Conservation (phyloP, 1,140 invertebrate species). For the Eupristina koningsbergeri region DNA sequence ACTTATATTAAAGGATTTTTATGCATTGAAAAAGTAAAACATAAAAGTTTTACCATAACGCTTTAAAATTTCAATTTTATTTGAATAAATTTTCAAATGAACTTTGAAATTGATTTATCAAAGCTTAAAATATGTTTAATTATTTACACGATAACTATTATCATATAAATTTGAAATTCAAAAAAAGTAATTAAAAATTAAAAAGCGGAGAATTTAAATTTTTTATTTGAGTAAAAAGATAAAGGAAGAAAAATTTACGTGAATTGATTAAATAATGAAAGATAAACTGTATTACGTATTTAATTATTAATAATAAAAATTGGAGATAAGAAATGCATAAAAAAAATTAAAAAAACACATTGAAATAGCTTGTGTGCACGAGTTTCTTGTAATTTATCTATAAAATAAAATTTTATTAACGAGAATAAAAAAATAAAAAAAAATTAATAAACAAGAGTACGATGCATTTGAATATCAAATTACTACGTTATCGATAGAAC, state of each 20-base stretch:
- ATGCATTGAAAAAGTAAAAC: no score
- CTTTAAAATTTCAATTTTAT: no score
- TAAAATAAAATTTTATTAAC: no score
- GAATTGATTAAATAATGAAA: conserved; percentile 10
- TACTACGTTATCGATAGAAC: conserved; percentile 4
- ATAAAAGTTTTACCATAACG: no score
- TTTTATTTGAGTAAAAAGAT: background rate
- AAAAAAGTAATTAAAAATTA: background rate
- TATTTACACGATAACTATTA: background rate
- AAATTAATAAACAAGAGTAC: background rate
- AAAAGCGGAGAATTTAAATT: background rate
- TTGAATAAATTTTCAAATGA: background rate
- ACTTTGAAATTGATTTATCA: background rate
- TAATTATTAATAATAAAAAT: background rate
- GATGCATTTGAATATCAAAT: background rate
- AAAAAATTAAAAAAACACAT: background rate
- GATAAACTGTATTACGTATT: conserved; percentile 9
- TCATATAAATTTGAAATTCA: background rate
- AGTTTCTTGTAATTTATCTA: background rate
- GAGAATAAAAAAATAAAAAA: background rate
- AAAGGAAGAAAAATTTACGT: background rate
- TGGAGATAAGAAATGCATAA: background rate
- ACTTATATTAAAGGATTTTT: no score
- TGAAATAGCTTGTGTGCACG: background rate
- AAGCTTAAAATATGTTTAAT: background rate